Evolutionary conservation across 2,888 invertebrate genomes (phyloP), one percentile per base, ranked within the genome.

Genomic region (Lingula anatina): DNA sequence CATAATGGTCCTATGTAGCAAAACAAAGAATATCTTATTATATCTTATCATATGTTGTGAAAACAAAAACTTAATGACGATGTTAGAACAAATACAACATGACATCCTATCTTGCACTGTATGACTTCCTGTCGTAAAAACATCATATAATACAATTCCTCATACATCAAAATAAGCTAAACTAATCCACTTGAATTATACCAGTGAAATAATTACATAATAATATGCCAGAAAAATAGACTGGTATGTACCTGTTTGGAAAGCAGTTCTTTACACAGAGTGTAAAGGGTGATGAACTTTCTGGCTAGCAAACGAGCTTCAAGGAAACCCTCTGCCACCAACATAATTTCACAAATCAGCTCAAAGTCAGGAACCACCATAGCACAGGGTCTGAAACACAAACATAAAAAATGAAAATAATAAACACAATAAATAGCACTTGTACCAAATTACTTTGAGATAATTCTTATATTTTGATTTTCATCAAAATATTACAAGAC

Each of bases 361-460:
- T 94, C 95, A 74, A 94, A 94, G 78, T 96, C 95, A 0, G 96
- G 96, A 0, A 96, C 95, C 0, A 94, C 93, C 96, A 96, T 96
- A 37, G 96, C 95, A 77, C 95, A 96, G 0, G 95, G 95, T 65
- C 95, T 86, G 68, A 82, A 87, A 26, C 84, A 27, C 56, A 50
- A 46, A 49, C 23, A 27, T 18, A 15, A 51, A 7, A 42, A 23
- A 47, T 31, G 5, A 27, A n/a, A n/a, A n/a, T n/a, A n/a, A n/a
- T n/a, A n/a, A n/a, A n/a, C n/a, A n/a, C n/a, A n/a, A n/a, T n/a
- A n/a, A n/a, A n/a, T n/a, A n/a, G n/a, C n/a, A n/a, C n/a, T n/a
- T n/a, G n/a, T n/a, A n/a, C n/a, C n/a, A n/a, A n/a, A n/a, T n/a
- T n/a, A n/a, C n/a, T n/a, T n/a, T n/a, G n/a, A n/a, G n/a, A n/a